Conservation (phyloP, 2,888 invertebrate species). For the Sesia apiformis region DNA sequence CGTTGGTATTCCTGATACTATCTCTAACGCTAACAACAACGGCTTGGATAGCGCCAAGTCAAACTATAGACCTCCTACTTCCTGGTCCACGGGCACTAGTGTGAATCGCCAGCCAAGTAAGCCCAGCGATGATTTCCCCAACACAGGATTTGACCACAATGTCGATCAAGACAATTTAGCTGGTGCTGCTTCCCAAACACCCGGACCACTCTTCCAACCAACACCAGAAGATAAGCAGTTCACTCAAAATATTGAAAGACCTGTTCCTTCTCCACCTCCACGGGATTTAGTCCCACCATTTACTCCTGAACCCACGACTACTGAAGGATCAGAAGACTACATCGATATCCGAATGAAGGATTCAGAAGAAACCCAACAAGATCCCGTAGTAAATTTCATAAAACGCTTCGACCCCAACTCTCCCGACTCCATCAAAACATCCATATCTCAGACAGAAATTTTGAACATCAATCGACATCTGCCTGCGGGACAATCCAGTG, state of each 20-base stretch:
- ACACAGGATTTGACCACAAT: constrained; percentile 3
- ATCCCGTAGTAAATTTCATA: constrained; percentile 55
- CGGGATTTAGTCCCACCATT: constrained; percentile 40
- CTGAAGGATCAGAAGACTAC: constrained; percentile 27
- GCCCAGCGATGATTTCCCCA: neutral
- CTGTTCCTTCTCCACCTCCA: constrained; percentile 24
- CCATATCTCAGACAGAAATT: constrained; percentile 57
- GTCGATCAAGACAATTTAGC: constrained; percentile 17
- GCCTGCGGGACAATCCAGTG: constrained; percentile 48
- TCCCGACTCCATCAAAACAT: constrained; percentile 43
- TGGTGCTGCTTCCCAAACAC: constrained; percentile 36
- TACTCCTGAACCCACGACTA: constrained; percentile 28
- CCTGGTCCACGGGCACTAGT: constrained; percentile 68
- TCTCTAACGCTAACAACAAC: constrained; percentile 47
- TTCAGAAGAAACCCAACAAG: constrained; percentile 23
- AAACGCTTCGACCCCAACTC: constrained; percentile 64
- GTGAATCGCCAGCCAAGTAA: constrained; percentile 4
- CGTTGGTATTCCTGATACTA: constrained; percentile 53
- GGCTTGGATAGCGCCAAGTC: constrained; percentile 56
- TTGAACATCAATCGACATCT: constrained; percentile 48
- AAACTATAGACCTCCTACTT: constrained; percentile 66
- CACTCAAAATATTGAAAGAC: constrained; percentile 6
- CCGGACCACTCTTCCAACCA: constrained; percentile 32
- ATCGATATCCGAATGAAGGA: constrained; percentile 27
- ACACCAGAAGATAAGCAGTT: constrained; percentile 14